Evolutionary conservation across 2,888 invertebrate genomes (phyloP).

Genomic region (Leuctra nigra): DNA sequence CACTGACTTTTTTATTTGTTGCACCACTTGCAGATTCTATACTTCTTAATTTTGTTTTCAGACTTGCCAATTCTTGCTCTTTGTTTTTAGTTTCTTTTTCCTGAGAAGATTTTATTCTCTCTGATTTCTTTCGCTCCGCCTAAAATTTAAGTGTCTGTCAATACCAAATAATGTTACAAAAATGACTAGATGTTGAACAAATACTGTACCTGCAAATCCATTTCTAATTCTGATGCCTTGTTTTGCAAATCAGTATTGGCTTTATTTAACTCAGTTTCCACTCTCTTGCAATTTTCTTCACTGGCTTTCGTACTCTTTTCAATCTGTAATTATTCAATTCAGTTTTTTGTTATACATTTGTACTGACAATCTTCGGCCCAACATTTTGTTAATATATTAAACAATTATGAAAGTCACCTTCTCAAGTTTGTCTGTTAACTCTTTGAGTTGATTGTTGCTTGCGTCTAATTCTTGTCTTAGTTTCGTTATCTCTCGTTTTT

Average conservation of each 20-base stretch:
- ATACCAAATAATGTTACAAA: conserved; percentile 10
- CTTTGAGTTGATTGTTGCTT: conserved; percentile 38
- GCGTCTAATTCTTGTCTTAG: conserved; percentile 36
- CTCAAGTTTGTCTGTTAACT: conserved; percentile 38
- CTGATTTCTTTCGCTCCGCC: conserved; percentile 59
- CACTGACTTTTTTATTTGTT: conserved; percentile 56
- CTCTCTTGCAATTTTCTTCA: conserved; percentile 47
- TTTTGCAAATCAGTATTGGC: conserved; percentile 58
- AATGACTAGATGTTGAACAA: conserved; percentile 13
- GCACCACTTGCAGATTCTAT: conserved; percentile 55
- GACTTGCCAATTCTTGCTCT: conserved; percentile 66
- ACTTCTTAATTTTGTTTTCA: conserved; percentile 66
- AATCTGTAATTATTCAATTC: conserved; percentile 25
- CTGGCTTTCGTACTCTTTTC: conserved; percentile 59
- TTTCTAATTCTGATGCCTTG: conserved; percentile 44
- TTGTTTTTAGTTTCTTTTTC: conserved; percentile 71
- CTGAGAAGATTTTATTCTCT: conserved; percentile 57
- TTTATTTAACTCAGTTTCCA: conserved; percentile 38
- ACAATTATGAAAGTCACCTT: conserved; percentile 36
- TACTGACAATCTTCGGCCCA: no score
- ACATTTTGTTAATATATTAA: no score
- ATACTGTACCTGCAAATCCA: conserved; percentile 38
- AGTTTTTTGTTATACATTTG: no score
- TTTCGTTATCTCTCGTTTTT: conserved; percentile 31
- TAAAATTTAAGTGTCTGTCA: conserved; percentile 32